Base-by-base conservation (phyloP, 1,140 invertebrate species). In the Apolygus lucorum region DNA sequence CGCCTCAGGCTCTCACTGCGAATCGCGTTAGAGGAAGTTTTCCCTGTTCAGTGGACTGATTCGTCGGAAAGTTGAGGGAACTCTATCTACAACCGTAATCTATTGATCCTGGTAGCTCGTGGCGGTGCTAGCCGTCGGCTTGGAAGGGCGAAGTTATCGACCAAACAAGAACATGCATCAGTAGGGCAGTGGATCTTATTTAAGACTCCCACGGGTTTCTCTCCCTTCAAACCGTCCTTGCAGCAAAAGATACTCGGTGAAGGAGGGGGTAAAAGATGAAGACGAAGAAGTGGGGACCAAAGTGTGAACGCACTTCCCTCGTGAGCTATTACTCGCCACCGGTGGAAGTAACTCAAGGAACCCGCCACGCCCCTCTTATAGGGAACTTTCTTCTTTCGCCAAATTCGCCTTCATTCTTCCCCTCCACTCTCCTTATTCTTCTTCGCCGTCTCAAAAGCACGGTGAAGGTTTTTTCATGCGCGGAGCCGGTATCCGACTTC, bases 121-220 rank as follows among this genome's bases (percentile, higher is more conserved):
- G 34, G 34, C 34, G 17, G 8, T 49, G 34, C 34, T 49, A 17
- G 34, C 34, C 34, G 8, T 49, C 34, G 17, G 34, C 8, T 11
- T 17, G 34, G 34, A 49, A 49, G 34, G 17, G 34, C 8, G 34
- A 49, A 49, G 34, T 49, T 49, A 49, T 49, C 34, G 34, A 49
- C 34, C 34, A 49, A 49, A 49, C 34, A 49, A 49, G 34, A 49
- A 49, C 34, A 49, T 49, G 34, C 34, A 49, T 49, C 34, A 49
- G 34, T 49, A 49, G 34, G 34, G 34, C 34, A 49, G 34, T 49
- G 34, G 34, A 49, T 49, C 34, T 49, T 49, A 49, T 49, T 49
- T 49, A 49, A 17, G 34, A 17, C 34, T 49, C 34, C 34, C 34
- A 49, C 8, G 34, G 17, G 34, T 8, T 49, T 49, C 17, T 49